Evolutionary conservation across 2,888 invertebrate species (phyloP).

Genomic region (Diplazon laetatorius): DNA sequence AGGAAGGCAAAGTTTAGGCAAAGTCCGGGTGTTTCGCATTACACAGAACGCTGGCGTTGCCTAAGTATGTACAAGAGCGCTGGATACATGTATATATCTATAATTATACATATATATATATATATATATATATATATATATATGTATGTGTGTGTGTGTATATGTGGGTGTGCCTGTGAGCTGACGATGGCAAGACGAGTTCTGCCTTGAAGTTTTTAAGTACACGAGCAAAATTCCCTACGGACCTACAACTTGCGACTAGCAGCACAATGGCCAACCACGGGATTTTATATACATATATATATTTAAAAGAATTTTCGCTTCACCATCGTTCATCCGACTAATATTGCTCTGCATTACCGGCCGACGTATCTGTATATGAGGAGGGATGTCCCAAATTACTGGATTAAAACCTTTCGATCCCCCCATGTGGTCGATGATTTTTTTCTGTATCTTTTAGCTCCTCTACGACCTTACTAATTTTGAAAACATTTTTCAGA

Average conservation of each 20-base stretch:
- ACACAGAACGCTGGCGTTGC: conserved; percentile 21
- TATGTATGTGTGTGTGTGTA: too few species aligned
- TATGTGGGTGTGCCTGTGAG: conserved; percentile 15
- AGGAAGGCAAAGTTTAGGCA: conserved; percentile 46
- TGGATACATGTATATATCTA: conserved; percentile 27
- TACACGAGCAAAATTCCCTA: conserved; percentile 56
- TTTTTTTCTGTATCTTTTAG: too few species aligned
- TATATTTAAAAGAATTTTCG: too few species aligned
- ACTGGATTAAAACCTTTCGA: too few species aligned
- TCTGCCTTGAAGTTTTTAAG: conserved; percentile 69
- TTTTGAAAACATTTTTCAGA: too few species aligned
- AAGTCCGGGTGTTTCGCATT: conserved; percentile 34
- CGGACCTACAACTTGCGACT: conserved; percentile 9
- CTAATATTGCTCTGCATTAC: background rate
- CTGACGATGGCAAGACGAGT: conserved; percentile 65
- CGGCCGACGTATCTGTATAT: too few species aligned
- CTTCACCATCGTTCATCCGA: background rate
- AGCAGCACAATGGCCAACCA: conserved; percentile 20
- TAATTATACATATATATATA: too few species aligned
- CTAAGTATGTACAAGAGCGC: conserved; percentile 42
- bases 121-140: too few species aligned
- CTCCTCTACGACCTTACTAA: too few species aligned
- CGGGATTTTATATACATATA: conserved; percentile 34
- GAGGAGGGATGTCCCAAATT: too few species aligned
- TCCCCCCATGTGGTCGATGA: too few species aligned